phyloP scores from a whole-genome alignment of 2,113 vertebrate genomes.

The Miniopterus natalensis region DNA sequence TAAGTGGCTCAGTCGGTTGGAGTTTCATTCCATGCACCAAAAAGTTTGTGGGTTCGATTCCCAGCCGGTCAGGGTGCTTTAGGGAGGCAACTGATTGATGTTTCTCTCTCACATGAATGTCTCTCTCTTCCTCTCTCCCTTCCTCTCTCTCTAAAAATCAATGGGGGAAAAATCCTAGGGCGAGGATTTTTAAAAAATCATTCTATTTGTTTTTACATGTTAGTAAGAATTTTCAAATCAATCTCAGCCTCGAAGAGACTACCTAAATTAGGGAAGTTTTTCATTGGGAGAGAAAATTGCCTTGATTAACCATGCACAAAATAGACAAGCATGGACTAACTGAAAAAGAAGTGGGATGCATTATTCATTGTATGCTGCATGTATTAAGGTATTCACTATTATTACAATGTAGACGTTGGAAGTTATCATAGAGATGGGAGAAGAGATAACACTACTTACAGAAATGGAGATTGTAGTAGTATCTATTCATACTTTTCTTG shows the following conservation, averaged over 20 bases:
- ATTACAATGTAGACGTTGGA: not conserved
- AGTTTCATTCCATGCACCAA: not conserved
- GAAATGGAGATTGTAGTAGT: not conserved
- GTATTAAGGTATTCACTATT: not conserved
- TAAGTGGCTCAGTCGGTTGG: not conserved
- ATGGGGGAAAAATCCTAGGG: not conserved
- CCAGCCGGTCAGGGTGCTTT: too few species aligned
- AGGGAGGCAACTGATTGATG: not conserved
- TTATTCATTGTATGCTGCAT: constrained; percentile 55
- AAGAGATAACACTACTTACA: not conserved
- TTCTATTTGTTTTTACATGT: constrained; percentile 36
- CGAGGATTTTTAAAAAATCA: not conserved
- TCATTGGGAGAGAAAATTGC: constrained; percentile 45
- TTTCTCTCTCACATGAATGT: not conserved
- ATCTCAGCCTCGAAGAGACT: constrained; percentile 7
- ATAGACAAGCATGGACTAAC: constrained; percentile 59
- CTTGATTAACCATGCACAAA: constrained; percentile 64
- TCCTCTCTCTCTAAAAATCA: not conserved
- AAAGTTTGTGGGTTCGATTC: not conserved
- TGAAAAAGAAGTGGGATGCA: constrained; percentile 58
- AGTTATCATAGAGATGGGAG: not conserved
- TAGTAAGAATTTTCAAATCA: constrained; percentile 52
- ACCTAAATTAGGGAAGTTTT: constrained; percentile 39
- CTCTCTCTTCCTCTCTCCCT: not conserved
- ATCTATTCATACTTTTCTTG: not conserved